Percentiles rank a stretch among this genome's conserved stretches.
These are phyloP conservation scores for Limonius californicus DNA, from an alignment of 1,140 invertebrate species.

Conservation along the genomic window DNA sequence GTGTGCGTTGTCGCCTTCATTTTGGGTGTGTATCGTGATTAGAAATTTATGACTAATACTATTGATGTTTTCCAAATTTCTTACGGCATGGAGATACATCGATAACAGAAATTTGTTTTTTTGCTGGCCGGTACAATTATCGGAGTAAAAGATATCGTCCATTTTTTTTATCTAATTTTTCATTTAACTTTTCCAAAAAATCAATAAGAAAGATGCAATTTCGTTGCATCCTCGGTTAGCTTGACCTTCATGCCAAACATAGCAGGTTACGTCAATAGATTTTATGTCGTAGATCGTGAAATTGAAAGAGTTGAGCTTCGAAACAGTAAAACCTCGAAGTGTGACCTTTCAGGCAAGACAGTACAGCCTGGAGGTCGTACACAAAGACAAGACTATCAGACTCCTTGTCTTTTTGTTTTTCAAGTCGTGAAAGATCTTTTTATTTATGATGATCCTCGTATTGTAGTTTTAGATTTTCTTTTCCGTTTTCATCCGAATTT, in stretches of 20 bases:
- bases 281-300: slow-evolving; percentile 24
- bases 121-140: slow-evolving; percentile 48
- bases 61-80: slow-evolving; percentile 31
- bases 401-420: slow-evolving; percentile 42
- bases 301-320: slow-evolving; percentile 36
- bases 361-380: slow-evolving; percentile 45
- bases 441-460: no score
- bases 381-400: slow-evolving; percentile 31
- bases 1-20: slow-evolving; percentile 7
- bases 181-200: slow-evolving; percentile 4
- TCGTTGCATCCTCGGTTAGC: slow-evolving; percentile 25
- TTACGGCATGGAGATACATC: slow-evolving; percentile 40
- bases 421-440: slow-evolving; percentile 35
- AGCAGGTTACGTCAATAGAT: slow-evolving; percentile 25
- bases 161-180: slow-evolving; percentile 9
- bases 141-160: slow-evolving; percentile 37
- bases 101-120: slow-evolving; percentile 46
- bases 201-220: slow-evolving; percentile 30
- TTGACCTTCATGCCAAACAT: slow-evolving; percentile 35
- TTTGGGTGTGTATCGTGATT: slow-evolving; percentile 10
- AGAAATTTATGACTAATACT: slow-evolving; percentile 38
- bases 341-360: slow-evolving; percentile 41
- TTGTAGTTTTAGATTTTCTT: slow-evolving; percentile 37
- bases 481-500: slow-evolving; percentile 25
- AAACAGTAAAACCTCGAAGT: slow-evolving; percentile 38